Evolutionary conservation across 2,113 vertebrate genomes (phyloP), one percentile per base, ranked within the genome.

Genomic region (Albula glossodonta): DNA sequence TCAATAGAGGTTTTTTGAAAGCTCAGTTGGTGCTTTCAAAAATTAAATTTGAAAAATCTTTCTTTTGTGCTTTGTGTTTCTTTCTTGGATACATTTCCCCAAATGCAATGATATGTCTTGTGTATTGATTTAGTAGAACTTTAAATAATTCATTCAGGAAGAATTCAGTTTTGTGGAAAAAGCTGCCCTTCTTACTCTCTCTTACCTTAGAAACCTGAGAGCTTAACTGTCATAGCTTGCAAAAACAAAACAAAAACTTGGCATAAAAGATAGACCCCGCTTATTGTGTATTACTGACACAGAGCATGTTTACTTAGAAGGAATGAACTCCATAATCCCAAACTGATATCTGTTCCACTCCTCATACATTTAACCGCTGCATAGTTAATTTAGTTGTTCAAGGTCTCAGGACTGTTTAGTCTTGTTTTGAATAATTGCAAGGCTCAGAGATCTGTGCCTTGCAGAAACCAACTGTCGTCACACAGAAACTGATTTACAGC

Each of bases 401-500:
- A 51, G 56, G 57, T 81, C 48, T 63, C 13, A 31, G 41, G 84
- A 53, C n/a, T 5, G 70, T 10, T 74, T n/a, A 2, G 25, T 51
- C 12, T 63, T 80, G 56, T 79, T 79, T 41, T 50, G 53, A 80
- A 51, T 51, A 49, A 56, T 79, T 25, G 41, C 70, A 22, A 17
- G 51, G 78, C 22, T 57, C n/a, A 17, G 57, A n/a, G 51, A 7
- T 5, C 78, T 77, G 41, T 17, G 19, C 56, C 10, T 5, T 22
- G 25, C 52, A 3, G 56, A 85, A 19, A 31, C 78, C 56, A 48
- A 56, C 9, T 85, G 31, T 80, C 57, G 84, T 85, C 84, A 85
- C 22, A 56, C 78, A 63, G 78, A 79, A 88, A 74, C 77, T 77
- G 83, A 88, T 89, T 88, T 82, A 92, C 88, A 86, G 87, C 87